Conservation (phyloP, 1,140 invertebrate genomes). For the Ctenoplectra terminalis region DNA sequence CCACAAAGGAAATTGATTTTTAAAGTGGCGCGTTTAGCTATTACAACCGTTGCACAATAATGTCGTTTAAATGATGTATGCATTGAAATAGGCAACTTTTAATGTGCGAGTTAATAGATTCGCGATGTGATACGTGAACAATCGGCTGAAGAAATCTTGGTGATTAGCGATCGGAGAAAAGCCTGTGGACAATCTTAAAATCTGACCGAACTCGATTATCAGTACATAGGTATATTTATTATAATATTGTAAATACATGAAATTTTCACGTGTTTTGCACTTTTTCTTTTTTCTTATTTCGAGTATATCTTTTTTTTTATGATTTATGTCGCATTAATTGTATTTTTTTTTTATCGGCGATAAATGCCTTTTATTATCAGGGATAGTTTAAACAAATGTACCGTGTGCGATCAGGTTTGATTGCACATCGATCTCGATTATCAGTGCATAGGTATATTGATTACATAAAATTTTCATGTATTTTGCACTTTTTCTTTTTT, state of each 20-base stretch:
- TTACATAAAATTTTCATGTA: too few relatives aligned
- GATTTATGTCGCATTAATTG: too few relatives aligned
- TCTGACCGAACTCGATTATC: neutral
- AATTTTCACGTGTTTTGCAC: neutral
- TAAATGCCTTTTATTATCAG: too few relatives aligned
- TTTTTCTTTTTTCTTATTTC: too few relatives aligned
- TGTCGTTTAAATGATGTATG: neutral
- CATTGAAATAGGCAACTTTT: slow-evolving; percentile 1
- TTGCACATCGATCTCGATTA: too few relatives aligned
- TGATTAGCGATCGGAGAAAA: neutral
- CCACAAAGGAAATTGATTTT: slow-evolving; percentile 17
- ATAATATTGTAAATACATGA: neutral
- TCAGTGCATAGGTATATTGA: too few relatives aligned
- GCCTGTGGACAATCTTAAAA: neutral
- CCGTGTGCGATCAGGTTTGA: too few relatives aligned
- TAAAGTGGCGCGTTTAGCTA: neutral
- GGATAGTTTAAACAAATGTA: too few relatives aligned
- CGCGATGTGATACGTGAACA: neutral
- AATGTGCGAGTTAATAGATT: slow-evolving; percentile 2
- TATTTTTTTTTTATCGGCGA: too few relatives aligned
- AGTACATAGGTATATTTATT: neutral
- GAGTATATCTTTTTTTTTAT: too few relatives aligned
- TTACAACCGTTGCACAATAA: neutral
- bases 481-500: too few relatives aligned
- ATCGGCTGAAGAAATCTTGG: neutral